These are phyloP conservation scores for Pherbina coryleti DNA, from an alignment of 2,888 invertebrate genomes.

Conservation along the genomic window DNA sequence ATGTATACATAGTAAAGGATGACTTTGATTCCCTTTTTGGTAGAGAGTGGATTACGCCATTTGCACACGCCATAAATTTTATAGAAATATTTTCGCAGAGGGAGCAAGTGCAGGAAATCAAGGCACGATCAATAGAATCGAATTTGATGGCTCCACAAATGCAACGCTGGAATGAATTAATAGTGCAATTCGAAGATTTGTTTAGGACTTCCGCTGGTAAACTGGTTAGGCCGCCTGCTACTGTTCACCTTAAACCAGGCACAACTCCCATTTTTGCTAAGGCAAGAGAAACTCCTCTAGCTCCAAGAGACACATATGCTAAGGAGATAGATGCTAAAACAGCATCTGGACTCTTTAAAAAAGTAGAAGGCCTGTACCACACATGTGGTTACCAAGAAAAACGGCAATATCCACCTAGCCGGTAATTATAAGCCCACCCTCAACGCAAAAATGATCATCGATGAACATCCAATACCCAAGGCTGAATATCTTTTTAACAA, in stretches of 20 bases:
- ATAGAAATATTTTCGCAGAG: not conserved
- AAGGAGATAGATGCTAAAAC: not conserved
- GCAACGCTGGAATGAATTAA: too few relatives aligned
- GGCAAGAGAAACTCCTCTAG: not conserved
- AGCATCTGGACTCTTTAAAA: not conserved
- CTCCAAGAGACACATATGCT: not conserved
- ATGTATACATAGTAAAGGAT: constrained; percentile 22
- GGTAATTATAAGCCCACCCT: constrained; percentile 30
- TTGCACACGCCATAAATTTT: too few relatives aligned
- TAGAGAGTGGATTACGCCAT: constrained; percentile 27
- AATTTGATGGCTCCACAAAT: too few relatives aligned
- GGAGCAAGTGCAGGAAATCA: too few relatives aligned
- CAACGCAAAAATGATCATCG: constrained; percentile 19
- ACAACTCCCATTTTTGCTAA: not conserved
- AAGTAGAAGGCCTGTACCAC: too few relatives aligned
- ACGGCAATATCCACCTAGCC: too few relatives aligned
- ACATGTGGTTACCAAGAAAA: too few relatives aligned
- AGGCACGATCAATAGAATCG: too few relatives aligned
- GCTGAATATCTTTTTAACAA: constrained; percentile 14
- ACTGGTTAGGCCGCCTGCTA: not conserved
- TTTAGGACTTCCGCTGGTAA: too few relatives aligned
- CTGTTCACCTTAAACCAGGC: constrained; percentile 9
- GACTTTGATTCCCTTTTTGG: constrained; percentile 20
- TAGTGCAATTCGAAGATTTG: not conserved
- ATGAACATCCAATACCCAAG: constrained; percentile 26